phyloP scores from a whole-genome alignment of 2,113 vertebrate genomes.

The Numida meleagris region DNA sequence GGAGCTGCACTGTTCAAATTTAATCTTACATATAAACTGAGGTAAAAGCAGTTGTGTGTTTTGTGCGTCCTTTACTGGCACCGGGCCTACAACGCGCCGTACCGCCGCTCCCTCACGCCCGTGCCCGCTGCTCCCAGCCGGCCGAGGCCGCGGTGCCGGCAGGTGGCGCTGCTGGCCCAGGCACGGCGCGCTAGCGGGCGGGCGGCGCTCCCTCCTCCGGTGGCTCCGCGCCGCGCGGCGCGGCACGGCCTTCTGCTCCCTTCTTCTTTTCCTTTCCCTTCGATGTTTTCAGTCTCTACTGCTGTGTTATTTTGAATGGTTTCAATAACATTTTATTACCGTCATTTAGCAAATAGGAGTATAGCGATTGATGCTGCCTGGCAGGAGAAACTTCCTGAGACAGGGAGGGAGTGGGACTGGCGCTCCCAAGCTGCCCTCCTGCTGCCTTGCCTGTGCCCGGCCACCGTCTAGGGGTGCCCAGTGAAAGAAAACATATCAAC shows the following conservation, averaged over 20 bases:
- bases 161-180: constrained; percentile 72
- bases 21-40: neutral
- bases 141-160: neutral
- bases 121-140: no score
- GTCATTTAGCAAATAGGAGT: constrained; percentile 63
- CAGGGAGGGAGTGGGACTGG: neutral
- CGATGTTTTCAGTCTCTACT: constrained; percentile 45
- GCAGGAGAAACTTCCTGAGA: neutral
- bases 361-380: constrained; percentile 52
- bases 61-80: neutral
- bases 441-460: neutral
- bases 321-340: constrained; percentile 70
- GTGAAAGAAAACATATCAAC: neutral
- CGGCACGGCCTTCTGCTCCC: neutral
- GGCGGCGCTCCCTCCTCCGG: neutral
- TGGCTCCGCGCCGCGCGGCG: neutral
- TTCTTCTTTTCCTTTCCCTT: neutral
- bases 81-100: neutral
- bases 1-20: neutral
- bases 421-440: neutral
- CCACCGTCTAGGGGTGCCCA: neutral
- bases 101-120: no score
- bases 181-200: neutral
- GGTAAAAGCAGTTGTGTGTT: neutral
- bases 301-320: constrained; percentile 61